These are phyloP conservation scores for Chloroclysta siterata DNA, from an alignment of 2,888 invertebrate species.

Conservation along the genomic window DNA sequence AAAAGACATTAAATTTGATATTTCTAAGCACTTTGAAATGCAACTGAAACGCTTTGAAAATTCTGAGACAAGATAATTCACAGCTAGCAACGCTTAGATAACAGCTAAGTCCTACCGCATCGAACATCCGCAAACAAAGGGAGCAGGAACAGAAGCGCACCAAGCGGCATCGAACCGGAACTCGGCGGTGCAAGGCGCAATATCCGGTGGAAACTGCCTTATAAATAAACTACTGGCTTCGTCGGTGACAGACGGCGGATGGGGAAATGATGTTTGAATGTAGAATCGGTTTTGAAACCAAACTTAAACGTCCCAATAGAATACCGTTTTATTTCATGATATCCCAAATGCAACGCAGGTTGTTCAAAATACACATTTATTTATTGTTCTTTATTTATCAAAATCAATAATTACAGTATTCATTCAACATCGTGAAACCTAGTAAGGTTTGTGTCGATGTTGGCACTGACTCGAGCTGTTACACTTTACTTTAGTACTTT, in stretches of 20 bases:
- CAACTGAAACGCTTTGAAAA: background rate
- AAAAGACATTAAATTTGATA: too few relatives aligned
- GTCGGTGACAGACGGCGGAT: conserved; percentile 4
- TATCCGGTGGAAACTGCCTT: conserved; percentile 46
- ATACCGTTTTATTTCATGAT: too few relatives aligned
- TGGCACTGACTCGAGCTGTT: too few relatives aligned
- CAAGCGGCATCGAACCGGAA: conserved; percentile 39
- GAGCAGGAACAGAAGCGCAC: conserved; percentile 17
- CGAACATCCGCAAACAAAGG: conserved; percentile 25
- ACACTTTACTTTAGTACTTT: too few relatives aligned
- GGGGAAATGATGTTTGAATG: conserved; percentile 12
- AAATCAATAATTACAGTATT: too few relatives aligned
- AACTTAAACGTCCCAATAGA: background rate
- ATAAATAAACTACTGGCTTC: conserved; percentile 30
- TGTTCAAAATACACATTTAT: too few relatives aligned
- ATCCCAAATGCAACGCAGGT: too few relatives aligned
- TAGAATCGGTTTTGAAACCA: background rate
- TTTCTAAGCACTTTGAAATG: background rate
- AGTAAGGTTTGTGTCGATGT: too few relatives aligned
- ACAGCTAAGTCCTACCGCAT: conserved; percentile 6
- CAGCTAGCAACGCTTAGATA: background rate
- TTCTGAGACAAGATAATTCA: background rate
- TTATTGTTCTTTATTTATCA: too few relatives aligned
- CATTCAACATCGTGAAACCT: too few relatives aligned
- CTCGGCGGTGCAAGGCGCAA: conserved; percentile 49